phyloP scores from a whole-genome alignment of 2,797 vertebrate species.

The Naso thynnoides region DNA sequence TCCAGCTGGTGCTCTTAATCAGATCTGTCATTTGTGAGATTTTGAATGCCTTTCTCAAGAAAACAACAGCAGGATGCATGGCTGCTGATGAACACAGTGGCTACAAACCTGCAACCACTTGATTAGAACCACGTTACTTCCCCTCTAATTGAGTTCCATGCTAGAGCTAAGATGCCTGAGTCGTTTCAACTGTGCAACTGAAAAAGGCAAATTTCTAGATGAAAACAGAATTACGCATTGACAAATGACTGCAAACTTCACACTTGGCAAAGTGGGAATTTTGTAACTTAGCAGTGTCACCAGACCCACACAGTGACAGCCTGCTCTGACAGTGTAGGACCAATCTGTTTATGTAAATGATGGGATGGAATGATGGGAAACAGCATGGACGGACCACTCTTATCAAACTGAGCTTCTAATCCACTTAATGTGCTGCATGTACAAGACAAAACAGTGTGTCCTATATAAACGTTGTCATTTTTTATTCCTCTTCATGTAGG shows the following conservation, averaged over 20 bases:
- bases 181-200: slow-evolving; percentile 31
- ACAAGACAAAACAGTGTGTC: slow-evolving; percentile 18
- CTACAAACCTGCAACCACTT: slow-evolving; percentile 52
- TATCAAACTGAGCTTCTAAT: slow-evolving; percentile 30
- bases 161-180: slow-evolving; percentile 31
- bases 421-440: slow-evolving; percentile 28
- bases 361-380: slow-evolving; percentile 36
- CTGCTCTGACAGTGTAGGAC: slow-evolving; percentile 42
- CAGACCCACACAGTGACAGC: slow-evolving; percentile 60
- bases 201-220: slow-evolving; percentile 29
- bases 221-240: slow-evolving; percentile 54
- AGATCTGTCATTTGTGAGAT: slow-evolving; percentile 3
- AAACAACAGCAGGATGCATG: slow-evolving; percentile 40
- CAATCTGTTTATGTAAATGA: slow-evolving; percentile 67
- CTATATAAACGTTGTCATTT: slow-evolving; percentile 21
- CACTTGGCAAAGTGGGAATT: slow-evolving; percentile 54
- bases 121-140: slow-evolving; percentile 34
- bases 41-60: slow-evolving; percentile 30
- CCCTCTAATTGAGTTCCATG: slow-evolving; percentile 52
- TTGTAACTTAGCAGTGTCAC: slow-evolving; percentile 49
- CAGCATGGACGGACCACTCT: slow-evolving; percentile 9
- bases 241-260: slow-evolving; percentile 52
- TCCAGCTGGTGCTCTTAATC: slow-evolving; percentile 22
- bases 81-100: slow-evolving; percentile 25
- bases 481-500: background rate